A percentile compares a stretch with the other conserved stretches of the same genome.
Conservation (phyloP, 1,140 invertebrate genomes). For the Asobara japonica region DNA sequence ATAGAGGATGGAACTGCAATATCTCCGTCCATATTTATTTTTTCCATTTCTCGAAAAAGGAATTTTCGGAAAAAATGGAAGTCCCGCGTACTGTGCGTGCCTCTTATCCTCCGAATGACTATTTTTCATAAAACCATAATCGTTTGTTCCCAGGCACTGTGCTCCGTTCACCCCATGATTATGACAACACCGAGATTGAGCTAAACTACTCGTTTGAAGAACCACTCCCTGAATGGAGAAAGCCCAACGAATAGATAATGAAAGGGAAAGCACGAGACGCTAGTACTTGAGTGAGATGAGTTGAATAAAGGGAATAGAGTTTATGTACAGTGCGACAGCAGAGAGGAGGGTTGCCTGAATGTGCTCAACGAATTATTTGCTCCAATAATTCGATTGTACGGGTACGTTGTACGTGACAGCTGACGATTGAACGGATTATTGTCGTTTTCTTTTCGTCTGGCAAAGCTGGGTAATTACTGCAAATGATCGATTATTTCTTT, state of each 20-base stretch:
- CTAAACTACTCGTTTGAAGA: neutral
- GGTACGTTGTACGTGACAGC: slow-evolving; percentile 31
- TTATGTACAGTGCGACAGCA: neutral
- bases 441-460: slow-evolving; percentile 17
- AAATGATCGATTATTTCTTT: slow-evolving; percentile 16
- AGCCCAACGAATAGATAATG: neutral
- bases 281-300: neutral
- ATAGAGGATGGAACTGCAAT: no score
- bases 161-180: neutral
- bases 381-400: slow-evolving; percentile 35
- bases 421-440: slow-evolving; percentile 30
- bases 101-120: no score
- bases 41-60: no score
- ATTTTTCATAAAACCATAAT: no score
- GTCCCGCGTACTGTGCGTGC: no score
- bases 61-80: no score
- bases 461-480: slow-evolving; percentile 18
- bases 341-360: slow-evolving; percentile 15
- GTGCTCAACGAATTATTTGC: slow-evolving; percentile 32
- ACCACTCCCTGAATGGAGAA: neutral
- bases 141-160: neutral
- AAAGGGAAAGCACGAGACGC: neutral
- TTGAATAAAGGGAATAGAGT: neutral
- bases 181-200: neutral
- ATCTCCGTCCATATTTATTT: no score